phyloP scores from a whole-genome alignment of 1,140 invertebrate species.

The Neelides sp. region DNA sequence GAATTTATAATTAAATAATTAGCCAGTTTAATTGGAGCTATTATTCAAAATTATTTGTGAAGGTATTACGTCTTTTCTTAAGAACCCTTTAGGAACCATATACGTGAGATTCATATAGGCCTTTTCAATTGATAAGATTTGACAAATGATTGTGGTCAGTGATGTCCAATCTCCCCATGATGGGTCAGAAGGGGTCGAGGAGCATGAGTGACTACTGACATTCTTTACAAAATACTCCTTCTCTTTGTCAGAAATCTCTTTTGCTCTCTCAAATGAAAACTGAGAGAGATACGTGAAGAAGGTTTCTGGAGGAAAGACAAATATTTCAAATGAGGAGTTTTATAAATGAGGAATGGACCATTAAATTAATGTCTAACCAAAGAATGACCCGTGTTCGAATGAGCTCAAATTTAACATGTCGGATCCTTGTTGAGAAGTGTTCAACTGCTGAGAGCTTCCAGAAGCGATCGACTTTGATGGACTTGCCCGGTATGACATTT shows the following conservation, averaged over 20 bases:
- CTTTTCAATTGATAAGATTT: constrained; percentile 21
- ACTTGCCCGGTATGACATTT: too few relatives aligned
- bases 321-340: neutral
- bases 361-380: neutral
- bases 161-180: constrained; percentile 10
- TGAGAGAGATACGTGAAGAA: constrained; percentile 13
- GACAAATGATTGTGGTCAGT: constrained; percentile 13
- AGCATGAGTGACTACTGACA: too few relatives aligned
- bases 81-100: constrained; percentile 29
- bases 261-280: constrained; percentile 28
- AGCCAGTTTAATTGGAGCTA: neutral
- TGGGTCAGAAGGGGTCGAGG: constrained; percentile 1
- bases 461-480: too few relatives aligned
- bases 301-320: constrained; percentile 7
- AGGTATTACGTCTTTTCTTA: constrained; percentile 26
- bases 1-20: neutral
- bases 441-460: too few relatives aligned
- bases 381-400: neutral
- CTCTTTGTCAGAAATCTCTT: constrained; percentile 28
- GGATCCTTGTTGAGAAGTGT: too few relatives aligned
- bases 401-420: too few relatives aligned
- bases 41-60: neutral
- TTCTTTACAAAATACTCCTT: constrained; percentile 12
- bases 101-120: constrained; percentile 24
- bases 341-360: neutral